A percentile compares a stretch with the other conserved stretches of the same genome.
Evolutionary conservation across 2,113 vertebrate species (phyloP).

Genomic region (Daubentonia madagascariensis): DNA sequence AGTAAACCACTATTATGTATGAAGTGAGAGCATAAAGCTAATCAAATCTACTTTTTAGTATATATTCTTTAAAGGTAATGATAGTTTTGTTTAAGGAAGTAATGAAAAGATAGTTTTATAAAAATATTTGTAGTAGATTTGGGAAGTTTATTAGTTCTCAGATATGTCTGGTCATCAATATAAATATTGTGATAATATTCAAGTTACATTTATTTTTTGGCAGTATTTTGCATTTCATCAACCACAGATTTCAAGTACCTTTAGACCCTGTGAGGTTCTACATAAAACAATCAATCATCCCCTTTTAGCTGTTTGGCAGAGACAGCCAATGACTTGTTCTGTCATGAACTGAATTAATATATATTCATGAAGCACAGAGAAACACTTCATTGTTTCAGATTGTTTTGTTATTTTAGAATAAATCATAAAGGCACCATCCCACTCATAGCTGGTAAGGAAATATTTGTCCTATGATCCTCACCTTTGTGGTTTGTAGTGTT

Average conservation of each 20-base stretch:
- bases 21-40: background rate
- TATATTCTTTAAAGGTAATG: background rate
- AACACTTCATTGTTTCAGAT: conserved; percentile 77
- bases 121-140: conserved; percentile 18
- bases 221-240: conserved; percentile 72
- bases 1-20: background rate
- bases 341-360: conserved; percentile 77
- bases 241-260: conserved; percentile 74
- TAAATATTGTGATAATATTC: conserved; percentile 74
- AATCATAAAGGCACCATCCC: conserved; percentile 66
- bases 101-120: background rate
- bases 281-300: conserved; percentile 79
- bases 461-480: conserved; percentile 71
- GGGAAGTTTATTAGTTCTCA: conserved; percentile 30
- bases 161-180: conserved; percentile 55
- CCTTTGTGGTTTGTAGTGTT: conserved; percentile 67
- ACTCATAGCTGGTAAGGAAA: conserved; percentile 70
- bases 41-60: background rate
- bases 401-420: conserved; percentile 81
- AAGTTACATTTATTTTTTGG: conserved; percentile 73
- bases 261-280: conserved; percentile 64
- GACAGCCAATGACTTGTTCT: conserved; percentile 74
- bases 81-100: conserved; percentile 46
- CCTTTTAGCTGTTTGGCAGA: conserved; percentile 71
- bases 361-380: conserved; percentile 74